Base-by-base conservation (phyloP, 2,888 invertebrate genomes). In the Gryllus longicercus region DNA sequence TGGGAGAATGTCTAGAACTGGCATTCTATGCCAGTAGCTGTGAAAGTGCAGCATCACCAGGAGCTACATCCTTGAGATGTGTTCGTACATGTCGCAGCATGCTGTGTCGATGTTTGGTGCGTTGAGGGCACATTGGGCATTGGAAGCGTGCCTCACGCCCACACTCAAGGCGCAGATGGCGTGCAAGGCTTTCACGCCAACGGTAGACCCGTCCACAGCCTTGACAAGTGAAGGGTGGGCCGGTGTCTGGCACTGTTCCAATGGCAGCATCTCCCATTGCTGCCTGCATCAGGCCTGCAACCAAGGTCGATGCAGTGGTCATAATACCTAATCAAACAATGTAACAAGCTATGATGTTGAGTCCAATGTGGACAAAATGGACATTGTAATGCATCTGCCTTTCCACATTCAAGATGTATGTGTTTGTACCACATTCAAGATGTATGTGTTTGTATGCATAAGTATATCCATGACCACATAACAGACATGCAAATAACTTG, bases 161-260 rank as follows among this genome's bases (percentile, higher is more conserved):
- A 81, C 95, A 95, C 87, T 95, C 94, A 82, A 94, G 94, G 88
- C 92, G 93, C 87, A 94, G 94, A 88, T 95, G 95, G 10, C 94
- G 91, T 8, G 25, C 21, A 75, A 75, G 75, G 3, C 76, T 78
- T 25, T 80, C 79, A 10, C 76, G 75, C 14, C 79, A 76, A 12
- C 78, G 75, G 78, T 81, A 81, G 2, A 75, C 76, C 2, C 79
- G 79, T 3, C 79, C 79, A 49, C 81, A 81, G 25, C 49, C 74
- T 25, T 76, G 78, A n/a, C 80, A 81, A 49, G 50, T 77, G 77
- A 74, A 81, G 14, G 78, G 78, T 18, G 21, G 38, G 8, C 38
- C 38, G 38, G 38, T 38, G 38, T 38, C 38, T 38, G 38, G 38
- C 38, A 38, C 38, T 38, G 38, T 38, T 38, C 38, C 38, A 38